Conservation (phyloP, 2,113 vertebrate genomes). For the Leucopsar rothschildi region DNA sequence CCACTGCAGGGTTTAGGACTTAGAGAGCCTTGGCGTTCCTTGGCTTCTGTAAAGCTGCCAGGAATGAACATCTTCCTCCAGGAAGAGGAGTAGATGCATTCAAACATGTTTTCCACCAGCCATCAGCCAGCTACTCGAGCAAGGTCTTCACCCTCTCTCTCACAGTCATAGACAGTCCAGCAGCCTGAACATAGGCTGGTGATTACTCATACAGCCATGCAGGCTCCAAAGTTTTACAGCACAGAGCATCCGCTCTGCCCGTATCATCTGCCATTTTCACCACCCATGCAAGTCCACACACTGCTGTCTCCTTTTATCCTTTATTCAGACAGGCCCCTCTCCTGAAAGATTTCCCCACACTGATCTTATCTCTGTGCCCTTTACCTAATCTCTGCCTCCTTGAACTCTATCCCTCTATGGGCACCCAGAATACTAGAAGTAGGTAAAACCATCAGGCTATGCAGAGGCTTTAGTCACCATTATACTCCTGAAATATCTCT, state of each 20-base stretch:
- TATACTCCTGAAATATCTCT: not conserved
- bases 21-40: not conserved
- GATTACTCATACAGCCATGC: not conserved
- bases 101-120: not conserved
- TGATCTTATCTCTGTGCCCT: not conserved
- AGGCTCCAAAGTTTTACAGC: not conserved
- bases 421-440: not conserved
- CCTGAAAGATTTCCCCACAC: not conserved
- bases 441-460: not conserved
- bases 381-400: not conserved
- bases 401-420: not conserved
- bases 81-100: not conserved
- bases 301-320: not conserved
- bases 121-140: not conserved
- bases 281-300: not conserved
- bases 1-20: not conserved
- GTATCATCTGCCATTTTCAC: not conserved
- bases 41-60: not conserved
- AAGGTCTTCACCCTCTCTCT: not conserved
- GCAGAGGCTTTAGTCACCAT: not conserved
- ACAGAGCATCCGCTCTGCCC: not conserved
- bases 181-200: not conserved
- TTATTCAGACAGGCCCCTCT: not conserved
- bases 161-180: not conserved
- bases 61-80: not conserved